Evolutionary conservation across 1,140 invertebrate genomes (phyloP).

Genomic region (Cydia amplana): DNA sequence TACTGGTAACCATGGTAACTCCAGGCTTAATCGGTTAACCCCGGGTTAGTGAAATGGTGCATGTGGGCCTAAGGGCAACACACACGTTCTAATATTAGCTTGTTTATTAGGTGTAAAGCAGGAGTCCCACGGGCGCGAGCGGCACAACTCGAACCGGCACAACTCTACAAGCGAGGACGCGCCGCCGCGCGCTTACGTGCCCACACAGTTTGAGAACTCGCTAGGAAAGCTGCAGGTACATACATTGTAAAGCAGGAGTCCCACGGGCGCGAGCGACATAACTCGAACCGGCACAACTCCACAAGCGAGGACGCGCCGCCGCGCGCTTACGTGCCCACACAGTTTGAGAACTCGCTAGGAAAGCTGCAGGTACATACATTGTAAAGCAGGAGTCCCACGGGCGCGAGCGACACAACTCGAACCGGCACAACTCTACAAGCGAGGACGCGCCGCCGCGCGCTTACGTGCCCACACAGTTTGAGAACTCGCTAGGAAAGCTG

Average conservation of each 20-base stretch:
- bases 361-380: too few relatives aligned
- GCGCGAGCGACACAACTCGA: too few relatives aligned
- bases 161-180: conserved; percentile 79
- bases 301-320: conserved; percentile 79
- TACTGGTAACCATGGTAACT: too few relatives aligned
- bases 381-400: too few relatives aligned
- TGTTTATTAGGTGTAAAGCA: too few relatives aligned
- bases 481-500: conserved; percentile 87
- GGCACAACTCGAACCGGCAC: conserved; percentile 76
- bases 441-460: conserved; percentile 80
- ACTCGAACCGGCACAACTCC: conserved; percentile 71
- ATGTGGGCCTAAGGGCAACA: too few relatives aligned
- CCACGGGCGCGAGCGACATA: too few relatives aligned
- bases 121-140: conserved; percentile 64
- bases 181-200: conserved; percentile 83
- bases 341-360: conserved; percentile 93
- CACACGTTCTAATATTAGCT: too few relatives aligned
- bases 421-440: conserved; percentile 73
- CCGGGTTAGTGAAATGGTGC: too few relatives aligned
- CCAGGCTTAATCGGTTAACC: too few relatives aligned
- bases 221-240: conserved; percentile 80
- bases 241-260: too few relatives aligned
- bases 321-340: conserved; percentile 86
- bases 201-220: conserved; percentile 94
- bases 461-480: conserved; percentile 91